A percentile compares a stretch with the other conserved stretches of the same genome.
Evolutionary conservation across 2,113 vertebrate genomes (phyloP).

Genomic region (Hypomesus transpacificus): DNA sequence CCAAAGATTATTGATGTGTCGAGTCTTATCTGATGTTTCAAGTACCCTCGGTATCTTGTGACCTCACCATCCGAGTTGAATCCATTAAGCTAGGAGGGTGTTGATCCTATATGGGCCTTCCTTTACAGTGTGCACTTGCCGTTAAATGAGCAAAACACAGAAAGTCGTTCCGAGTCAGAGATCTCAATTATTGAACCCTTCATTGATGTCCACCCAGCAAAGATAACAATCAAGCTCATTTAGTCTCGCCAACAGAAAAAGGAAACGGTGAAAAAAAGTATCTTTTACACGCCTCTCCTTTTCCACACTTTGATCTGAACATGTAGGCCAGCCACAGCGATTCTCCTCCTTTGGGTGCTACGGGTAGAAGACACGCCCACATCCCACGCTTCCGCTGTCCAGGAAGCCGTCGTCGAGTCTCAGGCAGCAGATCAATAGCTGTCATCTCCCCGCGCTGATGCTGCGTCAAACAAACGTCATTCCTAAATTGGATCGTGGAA

Average conservation of each 20-base stretch:
- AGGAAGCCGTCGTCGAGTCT: neutral
- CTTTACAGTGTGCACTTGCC: neutral
- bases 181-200: slow-evolving; percentile 20
- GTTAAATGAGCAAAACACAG: neutral
- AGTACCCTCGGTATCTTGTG: no score
- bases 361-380: neutral
- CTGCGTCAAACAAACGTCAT: neutral
- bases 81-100: neutral
- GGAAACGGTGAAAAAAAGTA: slow-evolving; percentile 11
- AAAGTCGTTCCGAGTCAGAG: slow-evolving; percentile 14
- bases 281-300: slow-evolving; percentile 13
- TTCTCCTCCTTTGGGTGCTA: neutral
- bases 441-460: neutral
- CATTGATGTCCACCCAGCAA: slow-evolving; percentile 26
- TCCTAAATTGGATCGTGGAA: neutral
- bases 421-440: neutral
- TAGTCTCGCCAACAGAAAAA: slow-evolving; percentile 7
- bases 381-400: neutral
- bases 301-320: slow-evolving; percentile 41
- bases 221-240: slow-evolving; percentile 45
- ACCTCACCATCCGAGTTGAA: no score
- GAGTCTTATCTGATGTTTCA: no score
- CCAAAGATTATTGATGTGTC: no score
- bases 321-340: slow-evolving; percentile 26
- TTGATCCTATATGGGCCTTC: neutral